phyloP scores from a whole-genome alignment of 2,888 invertebrate genomes.

The Apodemia zela region DNA sequence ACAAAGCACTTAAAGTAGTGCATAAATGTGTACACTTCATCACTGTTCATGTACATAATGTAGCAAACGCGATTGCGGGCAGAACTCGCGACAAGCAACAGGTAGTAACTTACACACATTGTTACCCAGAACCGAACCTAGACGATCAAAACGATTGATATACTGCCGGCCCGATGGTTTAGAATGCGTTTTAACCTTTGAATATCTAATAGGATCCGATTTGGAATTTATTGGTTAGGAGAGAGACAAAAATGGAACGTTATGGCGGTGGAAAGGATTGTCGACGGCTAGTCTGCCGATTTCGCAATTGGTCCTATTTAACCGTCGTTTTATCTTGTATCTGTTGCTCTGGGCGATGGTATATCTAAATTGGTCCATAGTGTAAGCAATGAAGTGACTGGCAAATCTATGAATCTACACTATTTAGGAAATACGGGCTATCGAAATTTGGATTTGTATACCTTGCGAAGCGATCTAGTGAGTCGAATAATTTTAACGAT shows the following conservation, averaged over 20 bases:
- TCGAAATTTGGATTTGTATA: neutral
- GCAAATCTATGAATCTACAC: slow-evolving; percentile 12
- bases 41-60: neutral
- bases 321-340: slow-evolving; percentile 44
- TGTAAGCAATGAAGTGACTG: slow-evolving; percentile 12
- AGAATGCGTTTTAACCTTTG: slow-evolving; percentile 74
- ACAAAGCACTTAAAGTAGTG: no score
- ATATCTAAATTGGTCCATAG: slow-evolving; percentile 10
- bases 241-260: slow-evolving; percentile 72
- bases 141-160: slow-evolving; percentile 71
- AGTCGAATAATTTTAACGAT: neutral
- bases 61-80: slow-evolving; percentile 19
- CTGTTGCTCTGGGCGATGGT: slow-evolving; percentile 11
- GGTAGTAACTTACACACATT: slow-evolving; percentile 65
- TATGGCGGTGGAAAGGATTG: slow-evolving; percentile 34
- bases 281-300: slow-evolving; percentile 46
- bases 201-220: slow-evolving; percentile 76
- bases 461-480: neutral
- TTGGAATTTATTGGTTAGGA: slow-evolving; percentile 70
- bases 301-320: slow-evolving; percentile 41
- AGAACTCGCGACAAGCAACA: slow-evolving; percentile 64
- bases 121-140: slow-evolving; percentile 65
- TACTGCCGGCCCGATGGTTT: slow-evolving; percentile 72
- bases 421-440: neutral
- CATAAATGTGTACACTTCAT: no score